Conservation (phyloP, 1,140 invertebrate genomes). For the Drosophila saltans region DNA sequence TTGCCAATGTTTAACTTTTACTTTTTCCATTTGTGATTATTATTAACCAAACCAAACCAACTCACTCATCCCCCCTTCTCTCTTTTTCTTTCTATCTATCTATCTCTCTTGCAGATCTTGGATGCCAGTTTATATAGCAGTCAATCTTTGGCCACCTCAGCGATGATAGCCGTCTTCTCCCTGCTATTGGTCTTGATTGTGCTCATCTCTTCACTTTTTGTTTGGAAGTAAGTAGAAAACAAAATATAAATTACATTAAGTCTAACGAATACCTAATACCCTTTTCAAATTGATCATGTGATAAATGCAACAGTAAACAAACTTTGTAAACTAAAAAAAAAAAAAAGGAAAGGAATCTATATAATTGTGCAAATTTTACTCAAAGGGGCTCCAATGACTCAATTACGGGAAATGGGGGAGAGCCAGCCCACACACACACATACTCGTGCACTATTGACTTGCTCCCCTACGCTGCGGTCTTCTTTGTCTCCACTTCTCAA, state of each 20-base stretch:
- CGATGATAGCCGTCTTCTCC: constrained; percentile 90
- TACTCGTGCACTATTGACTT: background rate
- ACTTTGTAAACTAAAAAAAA: background rate
- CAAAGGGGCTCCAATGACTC: constrained; percentile 46
- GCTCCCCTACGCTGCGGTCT: background rate
- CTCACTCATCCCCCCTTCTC: constrained; percentile 48
- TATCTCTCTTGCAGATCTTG: constrained; percentile 88
- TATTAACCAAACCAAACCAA: background rate
- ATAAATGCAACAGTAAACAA: no score
- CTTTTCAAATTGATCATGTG: background rate
- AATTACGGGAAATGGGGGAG: constrained; percentile 40
- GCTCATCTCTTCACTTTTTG: constrained; percentile 89
- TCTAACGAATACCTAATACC: background rate
- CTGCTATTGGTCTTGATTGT: constrained; percentile 89
- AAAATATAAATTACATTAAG: background rate
- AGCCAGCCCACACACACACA: constrained; percentile 22
- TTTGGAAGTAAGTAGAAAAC: constrained; percentile 90
- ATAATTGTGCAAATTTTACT: background rate
- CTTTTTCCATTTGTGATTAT: constrained; percentile 48
- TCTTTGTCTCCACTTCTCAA: background rate
- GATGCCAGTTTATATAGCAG: constrained; percentile 91
- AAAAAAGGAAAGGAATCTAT: background rate
- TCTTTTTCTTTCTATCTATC: constrained; percentile 52
- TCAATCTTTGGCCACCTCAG: constrained; percentile 90
- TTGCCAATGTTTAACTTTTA: constrained; percentile 50